These are phyloP conservation scores for Helicoverpa assulta DNA, from an alignment of 2,888 invertebrate genomes.

Conservation along the genomic window DNA sequence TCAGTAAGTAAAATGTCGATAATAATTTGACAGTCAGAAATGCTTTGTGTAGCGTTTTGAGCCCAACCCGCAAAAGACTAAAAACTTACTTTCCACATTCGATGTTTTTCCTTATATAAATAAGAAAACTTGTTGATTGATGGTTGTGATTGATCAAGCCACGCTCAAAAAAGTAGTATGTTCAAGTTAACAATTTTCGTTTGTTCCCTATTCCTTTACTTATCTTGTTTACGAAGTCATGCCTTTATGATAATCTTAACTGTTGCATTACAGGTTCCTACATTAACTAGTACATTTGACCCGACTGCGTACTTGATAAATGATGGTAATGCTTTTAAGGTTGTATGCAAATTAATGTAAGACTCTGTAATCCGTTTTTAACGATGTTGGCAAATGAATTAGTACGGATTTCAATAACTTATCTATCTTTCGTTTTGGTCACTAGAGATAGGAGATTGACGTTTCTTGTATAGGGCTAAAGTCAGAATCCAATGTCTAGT, in stretches of 20 bases:
- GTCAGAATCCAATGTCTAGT: too few species aligned
- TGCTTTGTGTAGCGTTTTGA: too few species aligned
- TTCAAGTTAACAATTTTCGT: neutral
- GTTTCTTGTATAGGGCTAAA: too few species aligned
- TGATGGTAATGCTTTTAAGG: neutral
- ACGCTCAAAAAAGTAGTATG: neutral
- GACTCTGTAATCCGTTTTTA: slow-evolving; percentile 35
- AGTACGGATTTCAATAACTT: slow-evolving; percentile 14
- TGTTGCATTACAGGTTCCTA: slow-evolving; percentile 12
- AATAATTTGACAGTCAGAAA: too few species aligned
- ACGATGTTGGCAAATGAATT: slow-evolving; percentile 45
- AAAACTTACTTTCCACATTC: too few species aligned
- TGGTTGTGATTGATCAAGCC: too few species aligned
- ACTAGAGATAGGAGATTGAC: too few species aligned
- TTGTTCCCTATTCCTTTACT: neutral
- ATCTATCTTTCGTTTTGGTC: too few species aligned
- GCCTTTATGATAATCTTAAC: slow-evolving; percentile 21
- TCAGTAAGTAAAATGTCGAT: too few species aligned
- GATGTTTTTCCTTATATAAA: neutral
- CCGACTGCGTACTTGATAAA: neutral
- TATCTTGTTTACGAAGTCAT: slow-evolving; percentile 30
- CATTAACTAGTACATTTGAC: neutral
- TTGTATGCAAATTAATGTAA: slow-evolving; percentile 7
- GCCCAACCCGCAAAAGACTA: too few species aligned
- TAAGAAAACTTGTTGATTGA: neutral